Evolutionary conservation across 2,888 invertebrate species (phyloP), one percentile per base, ranked within the genome.

Genomic region (Smittia sp.): DNA sequence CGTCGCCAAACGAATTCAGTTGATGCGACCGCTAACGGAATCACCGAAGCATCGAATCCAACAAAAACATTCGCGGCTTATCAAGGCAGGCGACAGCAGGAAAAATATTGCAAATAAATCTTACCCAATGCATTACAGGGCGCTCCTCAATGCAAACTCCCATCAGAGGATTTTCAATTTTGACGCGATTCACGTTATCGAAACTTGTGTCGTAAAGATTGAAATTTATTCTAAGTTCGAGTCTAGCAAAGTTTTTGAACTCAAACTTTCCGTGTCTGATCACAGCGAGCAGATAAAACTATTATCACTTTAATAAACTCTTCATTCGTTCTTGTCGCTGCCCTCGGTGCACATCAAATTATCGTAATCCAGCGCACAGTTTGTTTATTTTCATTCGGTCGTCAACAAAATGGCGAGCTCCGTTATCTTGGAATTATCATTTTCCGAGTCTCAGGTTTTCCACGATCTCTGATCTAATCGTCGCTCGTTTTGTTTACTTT

Each of bases 61-160:
- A 32, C 32, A 32, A 6, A 32, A 32, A 32, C 32, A 32, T 32
- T 32, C 9, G 32, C 3, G 9, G 3, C 4, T 32, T 32, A 32
- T 32, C 32, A 32, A 32, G 32, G 4, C 9, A 32, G 9, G 32
- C 32, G 32, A 32, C 32, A 32, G 32, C n/a, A 32, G 3, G 32
- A 32, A 32, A 9, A 32, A 3, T 32, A 32, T 32, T 32, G 32
- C 32, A 9, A 32, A 32, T 32, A 6, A 27, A 15, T 82, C 90
- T 88, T 85, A 92, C 92, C 92, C 92, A 93, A 89, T 92, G 92
- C 92, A 93, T 89, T 87, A 88, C 92, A 90, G 90, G 90, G 88
- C 89, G 85, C 85, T 87, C 86, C 86, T 91, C 91, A 88, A 91
- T 91, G 89, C 90, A 92, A 86, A 93, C 92, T 91, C 92, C 92